Evolutionary conservation across 2,888 invertebrate genomes (phyloP).

Genomic region (Papilio gigon): DNA sequence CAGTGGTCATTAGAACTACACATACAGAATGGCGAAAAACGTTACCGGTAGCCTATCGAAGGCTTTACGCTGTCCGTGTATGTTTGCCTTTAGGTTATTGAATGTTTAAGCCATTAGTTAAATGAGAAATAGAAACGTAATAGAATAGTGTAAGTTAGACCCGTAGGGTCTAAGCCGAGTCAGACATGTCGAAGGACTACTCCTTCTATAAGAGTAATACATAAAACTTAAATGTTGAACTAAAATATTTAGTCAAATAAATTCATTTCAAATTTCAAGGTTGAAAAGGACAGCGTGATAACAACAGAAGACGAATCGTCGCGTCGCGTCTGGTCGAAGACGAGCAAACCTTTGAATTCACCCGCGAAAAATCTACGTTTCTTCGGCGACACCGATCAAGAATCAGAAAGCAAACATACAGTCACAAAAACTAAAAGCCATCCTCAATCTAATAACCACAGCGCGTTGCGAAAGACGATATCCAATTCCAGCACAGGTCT

Average conservation of each 20-base stretch:
- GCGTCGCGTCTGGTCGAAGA: conserved; percentile 66
- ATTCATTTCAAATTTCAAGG: conserved; percentile 53
- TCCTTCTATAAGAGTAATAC: no score
- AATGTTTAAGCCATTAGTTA: no score
- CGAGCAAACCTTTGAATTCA: conserved; percentile 63
- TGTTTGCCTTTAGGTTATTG: no score
- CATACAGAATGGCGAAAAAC: no score
- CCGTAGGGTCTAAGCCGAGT: no score
- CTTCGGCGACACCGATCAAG: conserved; percentile 92
- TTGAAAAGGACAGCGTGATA: conserved; percentile 75
- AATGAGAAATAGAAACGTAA: background rate
- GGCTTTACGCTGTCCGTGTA: no score
- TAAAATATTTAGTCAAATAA: background rate
- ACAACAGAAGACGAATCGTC: conserved; percentile 83
- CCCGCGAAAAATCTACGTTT: conserved; percentile 89
- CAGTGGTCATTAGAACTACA: no score
- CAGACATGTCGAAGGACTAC: no score
- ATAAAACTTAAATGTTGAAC: no score
- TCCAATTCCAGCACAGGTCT: conserved; percentile 75
- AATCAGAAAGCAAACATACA: conserved; percentile 83
- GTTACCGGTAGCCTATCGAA: no score
- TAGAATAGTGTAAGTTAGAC: no score
- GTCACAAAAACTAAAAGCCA: conserved; percentile 64
- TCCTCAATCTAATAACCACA: conserved; percentile 57
- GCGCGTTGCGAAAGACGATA: conserved; percentile 69